Conservation (phyloP, 2,113 vertebrate genomes). For the Poeciliopsis prolifica region DNA sequence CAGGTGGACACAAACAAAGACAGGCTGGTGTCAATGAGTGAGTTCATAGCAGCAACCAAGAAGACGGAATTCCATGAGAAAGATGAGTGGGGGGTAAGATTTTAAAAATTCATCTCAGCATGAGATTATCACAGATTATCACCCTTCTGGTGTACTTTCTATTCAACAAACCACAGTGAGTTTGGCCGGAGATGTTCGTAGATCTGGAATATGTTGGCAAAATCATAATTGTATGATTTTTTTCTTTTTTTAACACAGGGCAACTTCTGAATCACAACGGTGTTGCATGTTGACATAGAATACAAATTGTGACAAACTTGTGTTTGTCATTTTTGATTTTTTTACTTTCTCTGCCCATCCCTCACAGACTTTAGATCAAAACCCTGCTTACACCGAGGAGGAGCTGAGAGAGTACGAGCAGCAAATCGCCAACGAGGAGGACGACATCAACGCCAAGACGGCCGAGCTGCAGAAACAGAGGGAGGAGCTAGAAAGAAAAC, state of each 20-base stretch:
- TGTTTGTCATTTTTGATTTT: background rate
- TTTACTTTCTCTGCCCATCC: background rate
- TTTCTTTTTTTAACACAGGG: too few relatives aligned
- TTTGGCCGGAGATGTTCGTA: background rate
- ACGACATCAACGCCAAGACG: conserved; percentile 81
- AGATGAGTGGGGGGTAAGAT: conserved; percentile 90
- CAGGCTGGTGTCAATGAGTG: conserved; percentile 87
- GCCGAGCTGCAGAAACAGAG: conserved; percentile 86
- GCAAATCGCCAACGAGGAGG: conserved; percentile 85
- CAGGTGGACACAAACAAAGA: conserved; percentile 91
- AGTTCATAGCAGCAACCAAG: conserved; percentile 88
- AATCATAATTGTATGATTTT: too few relatives aligned
- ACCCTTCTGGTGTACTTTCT: background rate
- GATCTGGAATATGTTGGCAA: too few relatives aligned
- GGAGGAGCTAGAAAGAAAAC: conserved; percentile 86
- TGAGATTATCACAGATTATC: background rate
- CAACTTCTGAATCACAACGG: too few relatives aligned
- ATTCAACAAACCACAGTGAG: background rate
- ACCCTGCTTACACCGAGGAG: conserved; percentile 86
- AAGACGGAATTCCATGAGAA: conserved; percentile 89
- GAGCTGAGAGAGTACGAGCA: conserved; percentile 88
- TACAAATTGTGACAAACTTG: too few relatives aligned
- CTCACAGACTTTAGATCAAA: conserved; percentile 88
- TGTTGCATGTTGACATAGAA: too few relatives aligned
- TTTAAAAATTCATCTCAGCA: background rate